Evolutionary conservation across 2,113 vertebrate genomes (phyloP), one percentile per base, ranked within the genome.

Genomic region (Erinaceus europaeus): DNA sequence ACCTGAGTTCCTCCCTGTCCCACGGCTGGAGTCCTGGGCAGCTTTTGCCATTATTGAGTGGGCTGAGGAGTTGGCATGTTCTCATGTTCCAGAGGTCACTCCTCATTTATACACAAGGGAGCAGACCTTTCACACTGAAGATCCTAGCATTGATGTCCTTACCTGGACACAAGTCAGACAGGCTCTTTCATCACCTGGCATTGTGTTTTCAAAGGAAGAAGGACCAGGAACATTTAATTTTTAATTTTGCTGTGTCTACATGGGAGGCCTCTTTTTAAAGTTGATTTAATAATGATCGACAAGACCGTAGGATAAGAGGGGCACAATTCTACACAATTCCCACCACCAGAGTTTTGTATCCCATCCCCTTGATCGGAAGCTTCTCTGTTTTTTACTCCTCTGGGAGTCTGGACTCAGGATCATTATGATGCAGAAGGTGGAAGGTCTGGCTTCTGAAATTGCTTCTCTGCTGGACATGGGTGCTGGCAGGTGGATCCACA

Each of bases 51-150:
- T 25, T 3, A 8, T 23, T 44, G 36, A 92, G 42, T 85, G 86
- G 55, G 32, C 62, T 91, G 67, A 79, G 59, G 74, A 93, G 44
- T 55, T 89, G 87, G 75, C 86, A 76, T 4, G 80, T 90, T 88
- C 83, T 95, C 78, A 89, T 14, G 50, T 61, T 85, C 10, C 84
- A 73, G 90, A 40, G 78, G 44, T 82, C 74, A 80, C 0, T 15
- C 87, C 90, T 91, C 79, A 86, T 93, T 94, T 90, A 83, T 78
- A 82, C 82, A 94, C 89, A 90, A 89, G 77, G 93, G 89, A 90
- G 72, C 73, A 90, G 87, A 75, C 55, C 42, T 46, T 86, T 94
- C 74, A 89, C 93, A 29, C n/a, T 82, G 52, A 88, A 87, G 86
- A 89, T 77, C 52, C 64, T 34, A 77, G 20, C 69, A 42, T 85